These are phyloP conservation scores for Opisthograptis luteolata DNA, from an alignment of 2,888 invertebrate species.

Conservation along the genomic window DNA sequence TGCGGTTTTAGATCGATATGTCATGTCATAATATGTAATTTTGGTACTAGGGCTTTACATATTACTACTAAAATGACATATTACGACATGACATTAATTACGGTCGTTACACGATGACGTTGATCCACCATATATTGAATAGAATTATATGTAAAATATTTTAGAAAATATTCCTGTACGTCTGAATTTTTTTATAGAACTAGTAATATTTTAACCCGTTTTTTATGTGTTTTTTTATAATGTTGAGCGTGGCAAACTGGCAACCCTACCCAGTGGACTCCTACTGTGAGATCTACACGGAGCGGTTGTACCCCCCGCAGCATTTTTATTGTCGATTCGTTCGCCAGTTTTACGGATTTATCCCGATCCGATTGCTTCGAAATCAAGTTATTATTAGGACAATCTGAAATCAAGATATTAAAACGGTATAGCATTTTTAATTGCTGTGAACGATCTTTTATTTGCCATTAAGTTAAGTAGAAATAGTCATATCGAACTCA, in stretches of 20 bases:
- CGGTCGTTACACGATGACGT: no score
- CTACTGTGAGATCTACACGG: constrained; percentile 49
- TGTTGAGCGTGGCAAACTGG: constrained; percentile 19
- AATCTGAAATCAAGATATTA: constrained; percentile 17
- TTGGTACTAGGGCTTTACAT: no score
- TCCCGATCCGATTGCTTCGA: constrained; percentile 28
- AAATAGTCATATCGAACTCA: no score
- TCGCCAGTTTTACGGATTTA: constrained; percentile 25
- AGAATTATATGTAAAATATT: no score
- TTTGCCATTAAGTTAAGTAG: background rate
- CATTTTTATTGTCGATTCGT: constrained; percentile 41
- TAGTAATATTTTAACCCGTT: no score
- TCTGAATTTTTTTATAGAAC: no score
- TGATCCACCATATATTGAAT: no score
- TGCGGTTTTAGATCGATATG: no score
- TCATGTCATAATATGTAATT: no score
- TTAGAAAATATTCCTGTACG: no score
- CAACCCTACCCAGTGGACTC: constrained; percentile 45
- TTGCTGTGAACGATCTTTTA: constrained; percentile 7
- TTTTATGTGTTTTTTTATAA: background rate
- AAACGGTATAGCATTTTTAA: constrained; percentile 13
- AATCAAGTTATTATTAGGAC: constrained; percentile 26
- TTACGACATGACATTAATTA: no score
- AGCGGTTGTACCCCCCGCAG: constrained; percentile 51
- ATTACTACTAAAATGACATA: no score